These are phyloP conservation scores for Chondrosia reniformis DNA, from an alignment of 37 sponge, comb jelly and placozoan genomes.

Conservation along the genomic window DNA sequence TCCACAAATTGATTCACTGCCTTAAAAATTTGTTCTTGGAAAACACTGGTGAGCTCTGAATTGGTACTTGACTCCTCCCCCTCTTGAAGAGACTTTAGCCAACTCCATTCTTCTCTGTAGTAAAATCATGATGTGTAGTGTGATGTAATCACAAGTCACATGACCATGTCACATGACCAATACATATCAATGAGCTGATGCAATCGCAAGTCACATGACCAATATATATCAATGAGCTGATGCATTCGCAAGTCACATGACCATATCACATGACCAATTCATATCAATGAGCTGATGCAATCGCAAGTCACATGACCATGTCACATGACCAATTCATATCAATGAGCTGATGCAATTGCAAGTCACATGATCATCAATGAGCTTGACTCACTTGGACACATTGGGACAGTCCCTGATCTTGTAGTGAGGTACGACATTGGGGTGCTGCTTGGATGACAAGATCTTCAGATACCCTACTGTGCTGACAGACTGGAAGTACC, in stretches of 20 bases:
- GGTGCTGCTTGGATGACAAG: conserved; percentile 41
- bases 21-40: not conserved
- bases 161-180: no score
- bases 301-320: no score
- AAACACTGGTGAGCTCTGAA: not conserved
- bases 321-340: no score
- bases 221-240: no score
- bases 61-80: not conserved
- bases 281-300: no score
- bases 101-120: conserved; percentile 67
- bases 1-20: not conserved
- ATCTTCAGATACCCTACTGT: conserved; percentile 63
- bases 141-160: no score
- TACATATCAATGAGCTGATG: no score
- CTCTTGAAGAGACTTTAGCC: conserved; percentile 42
- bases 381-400: conserved; percentile 47
- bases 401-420: conserved; percentile 72
- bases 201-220: no score
- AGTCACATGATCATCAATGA: no score
- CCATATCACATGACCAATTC: no score
- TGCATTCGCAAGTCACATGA: no score
- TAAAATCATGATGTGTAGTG: not conserved
- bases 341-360: no score
- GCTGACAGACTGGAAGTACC: conserved; percentile 70
- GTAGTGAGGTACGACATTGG: conserved; percentile 68